These are phyloP conservation scores for Sebastes nivosus DNA, from an alignment of 2,797 vertebrate genomes.

Conservation along the genomic window DNA sequence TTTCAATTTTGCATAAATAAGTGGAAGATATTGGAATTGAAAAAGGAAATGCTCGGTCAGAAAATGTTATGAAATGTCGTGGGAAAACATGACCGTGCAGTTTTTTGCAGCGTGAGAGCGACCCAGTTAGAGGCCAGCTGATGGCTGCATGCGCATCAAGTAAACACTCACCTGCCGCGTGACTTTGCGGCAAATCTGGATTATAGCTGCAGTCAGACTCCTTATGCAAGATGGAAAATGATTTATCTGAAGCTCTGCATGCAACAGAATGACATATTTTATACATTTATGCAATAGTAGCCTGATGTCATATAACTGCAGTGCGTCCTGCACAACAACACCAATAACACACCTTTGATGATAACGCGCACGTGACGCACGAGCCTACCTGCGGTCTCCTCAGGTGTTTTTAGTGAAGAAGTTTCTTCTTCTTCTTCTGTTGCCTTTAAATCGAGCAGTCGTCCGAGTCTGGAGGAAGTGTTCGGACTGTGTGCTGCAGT, in stretches of 20 bases:
- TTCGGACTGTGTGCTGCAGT: conserved; percentile 63
- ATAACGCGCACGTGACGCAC: neutral
- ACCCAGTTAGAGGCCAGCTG: conserved; percentile 53
- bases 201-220: conserved; percentile 9
- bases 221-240: neutral
- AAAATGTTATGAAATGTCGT: neutral
- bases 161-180: conserved; percentile 49
- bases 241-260: neutral
- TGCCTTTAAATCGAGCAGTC: neutral
- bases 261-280: neutral
- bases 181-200: conserved; percentile 73
- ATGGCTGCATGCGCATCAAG: conserved; percentile 52
- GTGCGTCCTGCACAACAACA: neutral
- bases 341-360: neutral
- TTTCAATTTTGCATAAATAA: neutral
- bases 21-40: neutral
- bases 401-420: neutral
- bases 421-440: conserved; percentile 22
- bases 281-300: neutral
- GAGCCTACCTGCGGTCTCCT: conserved; percentile 46
- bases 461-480: neutral
- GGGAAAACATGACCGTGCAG: conserved; percentile 66
- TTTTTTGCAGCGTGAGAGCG: conserved; percentile 34
- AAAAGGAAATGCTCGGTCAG: neutral
- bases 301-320: neutral